A percentile compares a stretch with the other conserved stretches of the same genome.
phyloP scores from a whole-genome alignment of 2,113 vertebrate genomes.

The Neomonachus schauinslandi region DNA sequence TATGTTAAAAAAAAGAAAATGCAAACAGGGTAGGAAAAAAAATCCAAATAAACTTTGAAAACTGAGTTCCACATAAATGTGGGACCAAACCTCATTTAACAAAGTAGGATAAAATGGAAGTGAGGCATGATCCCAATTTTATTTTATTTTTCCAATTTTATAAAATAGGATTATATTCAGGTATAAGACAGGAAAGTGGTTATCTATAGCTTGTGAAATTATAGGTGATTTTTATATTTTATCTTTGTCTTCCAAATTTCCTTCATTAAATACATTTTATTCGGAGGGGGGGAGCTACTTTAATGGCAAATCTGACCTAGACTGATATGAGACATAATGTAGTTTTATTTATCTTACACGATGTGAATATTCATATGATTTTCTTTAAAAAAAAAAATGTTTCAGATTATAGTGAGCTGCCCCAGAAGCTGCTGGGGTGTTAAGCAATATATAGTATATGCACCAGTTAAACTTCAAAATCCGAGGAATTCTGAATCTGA shows the following conservation, averaged over 20 bases:
- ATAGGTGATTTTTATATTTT: neutral
- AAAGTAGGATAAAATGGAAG: neutral
- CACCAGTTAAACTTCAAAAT: neutral
- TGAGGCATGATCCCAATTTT: neutral
- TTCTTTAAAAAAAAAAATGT: neutral
- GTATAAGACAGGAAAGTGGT: neutral
- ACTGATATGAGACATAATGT: neutral
- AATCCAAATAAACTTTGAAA: slow-evolving; percentile 11
- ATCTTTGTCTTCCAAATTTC: slow-evolving; percentile 20
- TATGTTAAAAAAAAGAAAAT: too few relatives aligned
- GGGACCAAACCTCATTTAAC: neutral
- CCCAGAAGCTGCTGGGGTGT: neutral
- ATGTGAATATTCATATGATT: neutral
- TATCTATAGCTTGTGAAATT: neutral
- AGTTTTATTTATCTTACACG: neutral
- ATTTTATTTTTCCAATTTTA: neutral
- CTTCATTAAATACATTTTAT: neutral
- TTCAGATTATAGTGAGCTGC: neutral
- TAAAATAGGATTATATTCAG: neutral
- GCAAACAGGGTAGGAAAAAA: neutral
- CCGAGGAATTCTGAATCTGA: neutral
- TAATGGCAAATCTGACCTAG: neutral
- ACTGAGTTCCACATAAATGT: neutral
- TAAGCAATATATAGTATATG: neutral
- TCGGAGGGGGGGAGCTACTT: neutral